Conservation (phyloP, 2,888 invertebrate genomes). For the Zonitis immaculata region DNA sequence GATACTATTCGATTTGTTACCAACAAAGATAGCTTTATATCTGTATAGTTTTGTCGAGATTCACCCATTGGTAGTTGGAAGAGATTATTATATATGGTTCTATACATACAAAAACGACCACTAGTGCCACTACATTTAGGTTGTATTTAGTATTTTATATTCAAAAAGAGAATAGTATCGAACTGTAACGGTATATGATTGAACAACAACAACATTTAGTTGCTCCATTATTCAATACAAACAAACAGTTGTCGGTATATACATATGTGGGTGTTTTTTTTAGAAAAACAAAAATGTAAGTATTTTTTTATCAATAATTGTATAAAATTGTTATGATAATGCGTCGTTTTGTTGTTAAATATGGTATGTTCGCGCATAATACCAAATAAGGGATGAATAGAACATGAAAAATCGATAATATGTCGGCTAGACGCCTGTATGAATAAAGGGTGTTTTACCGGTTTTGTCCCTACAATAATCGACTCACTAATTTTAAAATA, state of each 20-base stretch:
- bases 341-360: neutral
- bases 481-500: neutral
- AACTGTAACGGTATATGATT: neutral
- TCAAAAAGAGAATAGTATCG: neutral
- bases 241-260: neutral
- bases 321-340: neutral
- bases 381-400: neutral
- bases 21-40: neutral
- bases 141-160: neutral
- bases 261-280: neutral
- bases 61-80: no score
- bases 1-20: neutral
- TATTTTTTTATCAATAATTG: neutral
- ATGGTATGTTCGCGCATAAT: neutral
- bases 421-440: neutral
- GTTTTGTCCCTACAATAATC: neutral
- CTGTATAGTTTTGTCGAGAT: no score
- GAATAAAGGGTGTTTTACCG: neutral
- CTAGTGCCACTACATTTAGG: neutral
- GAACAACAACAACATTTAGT: neutral
- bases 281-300: neutral
- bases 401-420: neutral
- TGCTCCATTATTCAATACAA: neutral
- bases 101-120: neutral
- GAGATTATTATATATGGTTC: neutral